A percentile compares a stretch with the other conserved stretches of the same genome.
Evolutionary conservation across 2,797 vertebrate genomes (phyloP).

Genomic region (Pangasius krempfi): DNA sequence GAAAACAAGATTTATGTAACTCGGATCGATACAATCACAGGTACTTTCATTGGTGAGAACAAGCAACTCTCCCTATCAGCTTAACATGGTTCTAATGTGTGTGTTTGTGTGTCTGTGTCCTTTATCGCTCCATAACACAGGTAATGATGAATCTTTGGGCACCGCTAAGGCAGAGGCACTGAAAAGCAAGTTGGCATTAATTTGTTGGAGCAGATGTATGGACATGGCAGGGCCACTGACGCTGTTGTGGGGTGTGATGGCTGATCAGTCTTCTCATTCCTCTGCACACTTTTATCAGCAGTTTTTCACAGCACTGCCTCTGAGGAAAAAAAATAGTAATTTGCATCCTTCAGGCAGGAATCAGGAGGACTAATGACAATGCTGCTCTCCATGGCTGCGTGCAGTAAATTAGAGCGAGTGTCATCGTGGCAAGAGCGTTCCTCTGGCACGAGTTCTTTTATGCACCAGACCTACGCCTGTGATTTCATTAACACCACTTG

Average conservation of each 20-base stretch:
- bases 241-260: conserved; percentile 86
- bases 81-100: conserved; percentile 95
- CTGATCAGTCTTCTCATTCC: conserved; percentile 90
- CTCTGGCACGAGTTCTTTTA: conserved; percentile 63
- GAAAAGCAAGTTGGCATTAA: conserved; percentile 91
- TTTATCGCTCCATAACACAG: conserved; percentile 91
- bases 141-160: conserved; percentile 94
- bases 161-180: conserved; percentile 84
- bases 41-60: conserved; percentile 86
- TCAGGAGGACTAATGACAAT: conserved; percentile 70
- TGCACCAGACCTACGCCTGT: conserved; percentile 65
- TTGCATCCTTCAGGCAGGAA: conserved; percentile 76
- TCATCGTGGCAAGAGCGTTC: conserved; percentile 54
- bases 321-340: conserved; percentile 67
- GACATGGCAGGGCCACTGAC: conserved; percentile 88
- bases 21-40: conserved; percentile 94
- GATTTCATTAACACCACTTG: conserved; percentile 76
- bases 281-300: conserved; percentile 85
- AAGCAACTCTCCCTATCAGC: conserved; percentile 93
- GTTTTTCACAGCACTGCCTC: conserved; percentile 72
- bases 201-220: conserved; percentile 91
- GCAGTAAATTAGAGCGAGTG: conserved; percentile 72
- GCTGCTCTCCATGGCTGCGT: conserved; percentile 63
- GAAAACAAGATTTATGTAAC: conserved; percentile 99
- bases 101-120: conserved; percentile 1